Evolutionary conservation across 1,140 invertebrate genomes (phyloP).

Genomic region (Achroia grisella): DNA sequence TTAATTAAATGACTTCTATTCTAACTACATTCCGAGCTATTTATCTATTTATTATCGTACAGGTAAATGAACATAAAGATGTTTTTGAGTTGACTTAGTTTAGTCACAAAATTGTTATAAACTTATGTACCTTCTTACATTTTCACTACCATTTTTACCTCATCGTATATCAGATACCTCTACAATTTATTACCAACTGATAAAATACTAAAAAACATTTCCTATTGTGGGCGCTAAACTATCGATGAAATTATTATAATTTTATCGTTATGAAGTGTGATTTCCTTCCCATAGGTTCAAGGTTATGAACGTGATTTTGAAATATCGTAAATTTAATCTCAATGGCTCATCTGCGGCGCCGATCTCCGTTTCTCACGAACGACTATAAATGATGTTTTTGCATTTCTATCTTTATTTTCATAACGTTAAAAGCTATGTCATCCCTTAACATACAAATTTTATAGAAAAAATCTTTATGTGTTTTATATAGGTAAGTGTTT

Average conservation of each 20-base stretch:
- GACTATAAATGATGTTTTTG: background rate
- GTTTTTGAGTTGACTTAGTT: too few species aligned
- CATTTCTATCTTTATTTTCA: constrained; percentile 13
- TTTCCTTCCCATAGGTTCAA: constrained; percentile 54
- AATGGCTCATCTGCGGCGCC: constrained; percentile 39
- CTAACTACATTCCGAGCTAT: too few species aligned
- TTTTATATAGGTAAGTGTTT: constrained; percentile 39
- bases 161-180: too few species aligned
- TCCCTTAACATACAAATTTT: constrained; percentile 6
- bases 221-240: too few species aligned
- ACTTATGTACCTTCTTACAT: too few species aligned
- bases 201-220: too few species aligned
- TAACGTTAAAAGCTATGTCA: background rate
- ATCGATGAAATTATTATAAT: constrained; percentile 12
- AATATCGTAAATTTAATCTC: constrained; percentile 65
- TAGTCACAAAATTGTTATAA: too few species aligned
- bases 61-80: too few species aligned
- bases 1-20: too few species aligned
- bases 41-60: too few species aligned
- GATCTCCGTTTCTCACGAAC: constrained; percentile 60
- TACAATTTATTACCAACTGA: too few species aligned
- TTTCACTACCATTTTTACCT: too few species aligned
- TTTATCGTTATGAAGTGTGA: constrained; percentile 37
- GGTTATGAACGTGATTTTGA: constrained; percentile 64
- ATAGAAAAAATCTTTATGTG: constrained; percentile 38